Evolutionary conservation across 2,888 invertebrate species (phyloP), one percentile per base, ranked within the genome.

Genomic region (Hofmannophila pseudospretella): DNA sequence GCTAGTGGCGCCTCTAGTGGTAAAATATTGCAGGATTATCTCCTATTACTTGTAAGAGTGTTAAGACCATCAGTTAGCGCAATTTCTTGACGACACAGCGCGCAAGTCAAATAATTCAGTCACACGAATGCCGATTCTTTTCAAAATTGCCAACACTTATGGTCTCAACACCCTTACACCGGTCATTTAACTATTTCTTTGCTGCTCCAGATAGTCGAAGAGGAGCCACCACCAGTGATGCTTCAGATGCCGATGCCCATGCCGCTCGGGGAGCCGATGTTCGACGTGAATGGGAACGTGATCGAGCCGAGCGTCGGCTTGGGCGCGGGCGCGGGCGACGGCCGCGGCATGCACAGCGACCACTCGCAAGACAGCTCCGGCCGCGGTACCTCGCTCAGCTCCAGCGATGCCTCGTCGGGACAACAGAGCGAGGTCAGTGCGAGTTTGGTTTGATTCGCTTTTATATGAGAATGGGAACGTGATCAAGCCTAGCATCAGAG

Each of bases 331-430:
- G 85, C 84, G 1, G 86, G 86, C 0, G 87, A 86, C 38, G 86
- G 87, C 0, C 56, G 72, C 9, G 86, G 87, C 2, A 78, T 87
- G 25, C 87, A 86, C 49, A 85, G 85, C 38, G 78, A 84, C 47
- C 59, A 65, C 23, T 84, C 84, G 2, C 77, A 73, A 40, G 79
- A 80, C 41, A 86, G 82, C 45, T 86, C 86, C 1, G 85, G 85
- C 0, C 58, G 67, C 9, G 86, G 79, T 7, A 71, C 79, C 0
- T 78, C 85, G 0, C 44, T 77, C 0, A 80, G 74, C 20, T 81
- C 85, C 3, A 82, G 67, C 42, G 72, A 64, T 1, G 60, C 70
- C 1, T 78, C 80, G 1, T 76, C 82, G 1, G 74, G 63, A 11
- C 58, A 54, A 7, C 70, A 70, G 32, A 84, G 77, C 34, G 77